Evolutionary conservation across 2,888 invertebrate genomes (phyloP), one percentile per base, ranked within the genome.

Genomic region (Pterostichus niger): DNA sequence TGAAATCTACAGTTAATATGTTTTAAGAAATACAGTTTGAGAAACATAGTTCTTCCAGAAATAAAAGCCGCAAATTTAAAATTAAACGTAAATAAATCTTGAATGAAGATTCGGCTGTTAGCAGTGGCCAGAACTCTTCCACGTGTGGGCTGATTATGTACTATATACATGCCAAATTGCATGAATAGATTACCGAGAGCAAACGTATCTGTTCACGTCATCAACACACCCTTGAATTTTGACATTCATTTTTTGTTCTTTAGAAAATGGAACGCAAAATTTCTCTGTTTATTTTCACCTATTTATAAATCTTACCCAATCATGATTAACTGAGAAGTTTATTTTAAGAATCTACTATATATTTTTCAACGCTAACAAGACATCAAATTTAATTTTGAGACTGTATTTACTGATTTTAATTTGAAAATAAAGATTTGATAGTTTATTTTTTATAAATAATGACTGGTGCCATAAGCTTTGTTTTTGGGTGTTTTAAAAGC

Each of bases 191-290:
- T 49, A 49, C 31, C 17, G 24, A 24, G 24, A 24, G 24, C 11
- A 59, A 11, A 31, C 31, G 24, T 59, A 24, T 3, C 2, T 64
- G 33, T 31, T 11, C n/a, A 15, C 71, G 46, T 71, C 71, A 71
- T 40, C 46, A 71, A 71, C 71, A 71, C 71, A 71, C 71, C 71
- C 71, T 71, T 71, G 71, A 71, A 71, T 46, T 71, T 17, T 71
- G 46, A 71, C 71, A 71, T 44, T 71, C 15, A 71, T 40, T 44
- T 68, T 68, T 68, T 68, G 9, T 35, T 68, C 24, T 71, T 71
- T 17, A 46, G 46, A 9, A 71, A 17, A 71, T 68, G 59, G 13
- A 35, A 64, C 64, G 64, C 64, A 64, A 7, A n/a, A 31, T 33
- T 35, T 2, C 13, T 64, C 64, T 64, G 64, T 64, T 64, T 64